A percentile compares a stretch with the other conserved stretches of the same genome.
Conservation (phyloP, 2,797 vertebrate species). For the Crenichthys baileyi region DNA sequence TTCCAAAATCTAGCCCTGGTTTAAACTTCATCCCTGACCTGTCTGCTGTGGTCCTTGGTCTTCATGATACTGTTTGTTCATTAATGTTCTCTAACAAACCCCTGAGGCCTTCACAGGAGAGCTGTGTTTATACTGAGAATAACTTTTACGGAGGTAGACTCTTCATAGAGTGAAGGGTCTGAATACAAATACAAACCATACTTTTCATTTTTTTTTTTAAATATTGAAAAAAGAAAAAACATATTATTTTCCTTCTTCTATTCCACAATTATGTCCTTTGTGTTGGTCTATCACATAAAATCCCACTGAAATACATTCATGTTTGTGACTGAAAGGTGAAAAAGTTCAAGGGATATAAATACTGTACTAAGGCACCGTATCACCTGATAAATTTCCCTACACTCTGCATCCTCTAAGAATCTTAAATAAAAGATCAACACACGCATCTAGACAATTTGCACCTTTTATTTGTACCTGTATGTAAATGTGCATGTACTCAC, state of each 20-base stretch:
- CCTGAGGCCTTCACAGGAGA: background rate
- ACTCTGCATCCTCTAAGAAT: background rate
- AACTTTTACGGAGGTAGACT: background rate
- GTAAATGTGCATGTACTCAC: conserved; percentile 73
- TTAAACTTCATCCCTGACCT: background rate
- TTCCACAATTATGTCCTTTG: background rate
- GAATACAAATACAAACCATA: background rate
- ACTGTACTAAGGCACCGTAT: background rate
- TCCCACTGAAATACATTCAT: background rate
- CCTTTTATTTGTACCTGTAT: background rate
- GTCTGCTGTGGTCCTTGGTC: background rate
- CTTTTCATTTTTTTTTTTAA: background rate
- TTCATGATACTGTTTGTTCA: background rate
- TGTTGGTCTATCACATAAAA: background rate
- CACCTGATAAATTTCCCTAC: background rate
- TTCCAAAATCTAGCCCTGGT: background rate
- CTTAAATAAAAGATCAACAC: too few relatives aligned
- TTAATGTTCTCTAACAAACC: background rate
- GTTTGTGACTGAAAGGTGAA: background rate
- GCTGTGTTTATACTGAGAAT: background rate
- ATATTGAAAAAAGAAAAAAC: background rate
- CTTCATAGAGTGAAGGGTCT: background rate
- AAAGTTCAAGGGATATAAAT: background rate
- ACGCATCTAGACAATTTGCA: background rate
- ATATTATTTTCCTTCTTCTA: background rate